Evolutionary conservation across 2,113 vertebrate species (phyloP), one percentile per base, ranked within the genome.

Genomic region (Otocyon megalotis): DNA sequence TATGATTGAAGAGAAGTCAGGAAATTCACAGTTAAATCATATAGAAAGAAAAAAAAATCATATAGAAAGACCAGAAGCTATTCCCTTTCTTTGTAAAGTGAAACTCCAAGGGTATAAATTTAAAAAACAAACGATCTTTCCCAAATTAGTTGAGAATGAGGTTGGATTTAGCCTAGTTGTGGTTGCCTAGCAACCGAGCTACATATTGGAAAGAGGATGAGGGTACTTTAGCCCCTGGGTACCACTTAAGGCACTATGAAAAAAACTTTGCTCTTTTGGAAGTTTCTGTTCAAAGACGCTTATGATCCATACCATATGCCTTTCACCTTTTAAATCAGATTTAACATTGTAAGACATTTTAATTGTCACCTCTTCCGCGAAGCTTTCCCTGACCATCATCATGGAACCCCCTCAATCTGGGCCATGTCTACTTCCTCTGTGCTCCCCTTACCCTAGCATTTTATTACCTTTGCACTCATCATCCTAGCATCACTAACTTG

Each of bases 141-240:
- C 69, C 84, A 94, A 92, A 96, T 96, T 96, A 97, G 94, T 96
- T 85, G 96, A 95, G 79, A 97, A 86, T 74, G 69, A 96, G 72
- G 37, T 63, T 95, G n/a, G 50, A 92, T 96, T 72, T 74, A 91
- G 82, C 77, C 85, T 65, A 79, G 54, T 62, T 69, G 48, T 58
- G 17, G 93, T 96, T 97, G 89, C 95, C 48, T 94, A 91, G 96
- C 79, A 95, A 96, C 93, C 9, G 48, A 24, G 19, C 30, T 28
- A 67, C 48, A 37, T 77, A 32, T 53, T 94, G 28, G 50, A 87
- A 90, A 96, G 74, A 84, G 35, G 24, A 92, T 69, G 74, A 95
- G 53, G 69, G 26, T 82, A 60, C 81, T 92, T 87, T 65, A 80
- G 62, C 53, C 48, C 20, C 83, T 89, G 86, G 97, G 79, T 90